A percentile compares a stretch with the other conserved stretches of the same genome.
Conservation (phyloP, 2,113 vertebrate species). For the Platysternon megacephalum region DNA sequence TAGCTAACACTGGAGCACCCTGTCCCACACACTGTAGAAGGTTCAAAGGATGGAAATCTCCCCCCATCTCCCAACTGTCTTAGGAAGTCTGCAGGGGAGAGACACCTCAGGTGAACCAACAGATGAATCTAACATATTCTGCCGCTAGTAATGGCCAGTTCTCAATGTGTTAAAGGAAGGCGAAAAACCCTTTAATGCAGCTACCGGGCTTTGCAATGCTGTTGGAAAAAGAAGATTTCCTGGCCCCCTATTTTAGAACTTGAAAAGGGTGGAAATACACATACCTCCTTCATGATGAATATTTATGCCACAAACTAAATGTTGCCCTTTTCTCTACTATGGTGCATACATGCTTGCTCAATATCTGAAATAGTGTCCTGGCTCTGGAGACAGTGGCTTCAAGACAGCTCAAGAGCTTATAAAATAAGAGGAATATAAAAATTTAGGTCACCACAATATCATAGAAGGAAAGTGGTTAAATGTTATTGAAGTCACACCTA, state of each 20-base stretch:
- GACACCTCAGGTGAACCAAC: background rate
- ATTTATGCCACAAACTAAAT: background rate
- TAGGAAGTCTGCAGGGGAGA: background rate
- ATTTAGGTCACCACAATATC: background rate
- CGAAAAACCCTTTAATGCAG: background rate
- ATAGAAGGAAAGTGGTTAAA: background rate
- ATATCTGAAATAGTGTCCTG: background rate
- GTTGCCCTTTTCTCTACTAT: background rate
- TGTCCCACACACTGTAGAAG: background rate
- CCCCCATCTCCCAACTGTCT: background rate
- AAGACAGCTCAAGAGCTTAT: background rate
- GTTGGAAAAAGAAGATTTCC: background rate
- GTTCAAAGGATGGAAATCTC: background rate
- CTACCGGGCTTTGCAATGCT: background rate
- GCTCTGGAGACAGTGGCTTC: background rate
- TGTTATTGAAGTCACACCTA: background rate
- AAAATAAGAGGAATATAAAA: background rate
- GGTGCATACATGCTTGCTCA: background rate
- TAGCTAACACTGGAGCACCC: background rate
- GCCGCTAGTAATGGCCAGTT: background rate
- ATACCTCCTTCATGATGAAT: background rate
- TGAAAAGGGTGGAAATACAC: background rate
- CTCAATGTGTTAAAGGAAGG: background rate
- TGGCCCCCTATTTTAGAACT: background rate
- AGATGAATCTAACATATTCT: background rate